Evolutionary conservation across 1,140 invertebrate species (phyloP).

Genomic region (Sycobia sp.): DNA sequence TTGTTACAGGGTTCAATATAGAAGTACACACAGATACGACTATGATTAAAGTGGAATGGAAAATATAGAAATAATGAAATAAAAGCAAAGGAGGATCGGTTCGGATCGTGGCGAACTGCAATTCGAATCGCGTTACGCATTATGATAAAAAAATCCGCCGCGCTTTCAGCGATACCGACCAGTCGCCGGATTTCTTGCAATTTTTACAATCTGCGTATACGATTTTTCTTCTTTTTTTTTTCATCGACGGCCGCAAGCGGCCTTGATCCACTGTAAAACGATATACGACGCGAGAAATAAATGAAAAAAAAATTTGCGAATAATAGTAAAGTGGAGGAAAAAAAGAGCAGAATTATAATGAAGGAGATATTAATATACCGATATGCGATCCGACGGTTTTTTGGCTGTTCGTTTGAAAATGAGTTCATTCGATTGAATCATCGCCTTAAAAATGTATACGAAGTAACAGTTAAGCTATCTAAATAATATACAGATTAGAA

Average conservation of each 20-base stretch:
- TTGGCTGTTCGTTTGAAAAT: constrained; percentile 61
- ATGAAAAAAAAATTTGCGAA: no score
- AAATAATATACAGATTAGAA: constrained; percentile 62
- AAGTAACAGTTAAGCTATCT: constrained; percentile 62
- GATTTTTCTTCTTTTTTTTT: no score
- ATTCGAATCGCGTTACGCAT: constrained; percentile 22
- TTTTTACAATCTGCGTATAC: constrained; percentile 33
- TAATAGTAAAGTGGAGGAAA: no score
- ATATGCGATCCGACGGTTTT: constrained; percentile 51
- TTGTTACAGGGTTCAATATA: constrained; percentile 36
- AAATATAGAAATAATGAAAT: no score
- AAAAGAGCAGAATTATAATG: no score
- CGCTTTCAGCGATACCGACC: constrained; percentile 12
- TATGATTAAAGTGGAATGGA: no score
- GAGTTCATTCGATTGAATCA: constrained; percentile 64
- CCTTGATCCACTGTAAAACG: no score
- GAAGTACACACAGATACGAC: constrained; percentile 23
- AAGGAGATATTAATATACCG: no score
- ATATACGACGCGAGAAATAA: no score
- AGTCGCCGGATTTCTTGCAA: constrained; percentile 20
- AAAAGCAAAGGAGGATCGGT: constrained; percentile 6
- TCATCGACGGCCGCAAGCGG: no score
- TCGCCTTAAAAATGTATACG: constrained; percentile 66
- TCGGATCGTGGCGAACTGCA: background rate
- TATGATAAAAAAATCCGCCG: background rate